These are phyloP conservation scores for Vombatus ursinus DNA, from an alignment of 2,113 vertebrate genomes.

Conservation along the genomic window DNA sequence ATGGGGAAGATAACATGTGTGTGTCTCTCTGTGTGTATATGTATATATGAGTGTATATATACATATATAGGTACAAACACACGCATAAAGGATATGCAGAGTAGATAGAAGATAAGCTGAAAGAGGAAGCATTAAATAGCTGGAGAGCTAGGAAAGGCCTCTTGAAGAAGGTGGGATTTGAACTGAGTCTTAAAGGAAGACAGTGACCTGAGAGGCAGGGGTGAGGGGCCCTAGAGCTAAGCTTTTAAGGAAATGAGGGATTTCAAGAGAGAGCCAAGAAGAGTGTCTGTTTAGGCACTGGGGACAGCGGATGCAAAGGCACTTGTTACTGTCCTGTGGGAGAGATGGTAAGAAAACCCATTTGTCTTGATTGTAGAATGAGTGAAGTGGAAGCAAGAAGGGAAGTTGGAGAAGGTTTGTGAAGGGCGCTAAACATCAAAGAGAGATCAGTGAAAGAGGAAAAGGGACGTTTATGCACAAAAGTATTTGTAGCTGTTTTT, in stretches of 20 bases:
- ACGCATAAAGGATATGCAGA: neutral
- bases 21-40: neutral
- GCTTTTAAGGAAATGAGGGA: neutral
- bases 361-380: neutral
- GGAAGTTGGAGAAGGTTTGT: neutral
- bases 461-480: neutral
- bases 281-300: neutral
- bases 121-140: neutral
- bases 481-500: neutral
- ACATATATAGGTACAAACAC: no score
- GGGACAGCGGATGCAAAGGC: neutral
- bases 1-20: neutral
- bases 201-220: neutral
- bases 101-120: neutral
- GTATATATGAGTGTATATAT: neutral
- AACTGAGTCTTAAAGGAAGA: slow-evolving; percentile 4
- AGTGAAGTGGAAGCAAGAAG: neutral
- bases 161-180: neutral
- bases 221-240: neutral
- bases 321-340: neutral
- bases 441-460: neutral
- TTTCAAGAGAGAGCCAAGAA: neutral
- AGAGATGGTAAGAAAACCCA: neutral
- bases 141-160: neutral
- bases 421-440: neutral